These are phyloP conservation scores for Brachionichthys hirsutus DNA, from an alignment of 2,113 vertebrate species.

Conservation along the genomic window DNA sequence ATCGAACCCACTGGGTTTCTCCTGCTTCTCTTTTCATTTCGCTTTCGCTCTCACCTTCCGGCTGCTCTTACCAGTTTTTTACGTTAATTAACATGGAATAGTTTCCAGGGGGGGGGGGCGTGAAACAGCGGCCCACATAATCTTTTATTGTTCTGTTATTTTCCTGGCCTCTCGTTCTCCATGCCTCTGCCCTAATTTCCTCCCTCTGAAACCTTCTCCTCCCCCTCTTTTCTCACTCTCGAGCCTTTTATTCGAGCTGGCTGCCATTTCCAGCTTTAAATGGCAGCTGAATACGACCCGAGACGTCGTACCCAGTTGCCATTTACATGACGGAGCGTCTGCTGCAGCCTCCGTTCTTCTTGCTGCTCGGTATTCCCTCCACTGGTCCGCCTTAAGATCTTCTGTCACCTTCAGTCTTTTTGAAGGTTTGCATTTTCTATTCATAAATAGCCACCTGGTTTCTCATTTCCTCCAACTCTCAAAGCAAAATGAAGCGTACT, in stretches of 20 bases:
- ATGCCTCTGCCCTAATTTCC: constrained; percentile 22
- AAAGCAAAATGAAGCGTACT: no score
- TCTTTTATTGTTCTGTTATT: constrained; percentile 17
- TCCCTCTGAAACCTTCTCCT: constrained; percentile 17
- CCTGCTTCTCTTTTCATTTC: no score
- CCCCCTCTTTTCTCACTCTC: constrained; percentile 13
- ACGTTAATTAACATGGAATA: constrained; percentile 46
- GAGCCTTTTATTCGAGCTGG: constrained; percentile 23
- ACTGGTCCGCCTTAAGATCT: constrained; percentile 37
- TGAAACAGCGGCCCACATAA: constrained; percentile 33
- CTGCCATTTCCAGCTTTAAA: constrained; percentile 43
- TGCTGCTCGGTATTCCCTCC: constrained; percentile 52
- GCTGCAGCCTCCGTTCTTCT: constrained; percentile 27
- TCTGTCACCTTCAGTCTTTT: constrained; percentile 53
- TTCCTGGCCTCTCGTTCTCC: constrained; percentile 27
- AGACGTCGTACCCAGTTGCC: constrained; percentile 23
- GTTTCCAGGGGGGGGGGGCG: constrained; percentile 22
- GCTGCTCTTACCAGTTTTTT: constrained; percentile 44
- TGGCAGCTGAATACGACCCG: constrained; percentile 27
- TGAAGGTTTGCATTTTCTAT: constrained; percentile 47
- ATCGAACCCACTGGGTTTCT: no score
- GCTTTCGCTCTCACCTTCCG: no score
- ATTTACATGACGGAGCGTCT: constrained; percentile 41
- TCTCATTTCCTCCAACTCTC: constrained; percentile 31
- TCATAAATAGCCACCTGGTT: constrained; percentile 24